These are phyloP conservation scores for Drosophila kanekoi DNA, from an alignment of 2,888 invertebrate species.

Conservation along the genomic window DNA sequence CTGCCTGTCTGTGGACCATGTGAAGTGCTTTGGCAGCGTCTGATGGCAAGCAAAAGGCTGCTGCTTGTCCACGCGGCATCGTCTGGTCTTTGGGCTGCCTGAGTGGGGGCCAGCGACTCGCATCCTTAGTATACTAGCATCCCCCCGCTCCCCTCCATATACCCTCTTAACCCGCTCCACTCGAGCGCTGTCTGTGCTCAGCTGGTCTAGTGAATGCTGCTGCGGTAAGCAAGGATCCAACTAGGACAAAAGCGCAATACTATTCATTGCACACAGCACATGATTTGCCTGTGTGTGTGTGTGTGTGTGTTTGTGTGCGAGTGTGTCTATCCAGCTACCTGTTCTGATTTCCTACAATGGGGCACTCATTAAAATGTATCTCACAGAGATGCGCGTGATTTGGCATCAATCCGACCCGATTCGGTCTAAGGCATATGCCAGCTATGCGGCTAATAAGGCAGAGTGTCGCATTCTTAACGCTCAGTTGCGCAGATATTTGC, in stretches of 20 bases:
- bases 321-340: conserved; percentile 33
- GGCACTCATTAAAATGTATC: conserved; percentile 11
- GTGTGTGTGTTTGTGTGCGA: conserved; percentile 32
- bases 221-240: conserved; percentile 74
- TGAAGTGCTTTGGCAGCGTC: conserved; percentile 32
- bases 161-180: too few species aligned
- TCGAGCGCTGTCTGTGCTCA: conserved; percentile 31
- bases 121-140: conserved; percentile 48
- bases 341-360: background rate
- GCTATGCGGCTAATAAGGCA: conserved; percentile 37
- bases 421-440: background rate
- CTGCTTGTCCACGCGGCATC: conserved; percentile 65
- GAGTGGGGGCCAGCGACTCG: conserved; percentile 75
- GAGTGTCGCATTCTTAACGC: conserved; percentile 50
- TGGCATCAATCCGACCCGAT: conserved; percentile 27
- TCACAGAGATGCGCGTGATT: conserved; percentile 14
- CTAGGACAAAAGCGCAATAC: conserved; percentile 80
- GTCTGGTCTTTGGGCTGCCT: conserved; percentile 64
- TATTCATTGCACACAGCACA: conserved; percentile 56
- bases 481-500: conserved; percentile 56
- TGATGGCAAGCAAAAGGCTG: conserved; percentile 54
- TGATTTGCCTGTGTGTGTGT: conserved; percentile 24
- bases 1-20: conserved; percentile 21
- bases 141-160: background rate
- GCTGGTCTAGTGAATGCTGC: conserved; percentile 52